Conservation (phyloP, 1,140 invertebrate species). For the honey bee (Apis mellifera) region DNA sequence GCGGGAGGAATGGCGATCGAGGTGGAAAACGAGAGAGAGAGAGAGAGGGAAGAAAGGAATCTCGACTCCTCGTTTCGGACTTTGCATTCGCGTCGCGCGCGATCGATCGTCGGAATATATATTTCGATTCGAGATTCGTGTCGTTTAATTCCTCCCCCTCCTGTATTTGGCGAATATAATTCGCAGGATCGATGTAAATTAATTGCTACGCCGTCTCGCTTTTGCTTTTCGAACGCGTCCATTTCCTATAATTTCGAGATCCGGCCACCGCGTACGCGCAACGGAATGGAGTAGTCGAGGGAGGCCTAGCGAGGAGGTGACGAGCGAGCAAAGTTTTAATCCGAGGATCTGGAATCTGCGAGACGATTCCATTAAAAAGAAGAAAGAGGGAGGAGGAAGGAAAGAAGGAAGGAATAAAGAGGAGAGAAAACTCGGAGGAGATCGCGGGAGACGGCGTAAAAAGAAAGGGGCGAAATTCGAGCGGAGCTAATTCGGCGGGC, state of each 20-base stretch:
- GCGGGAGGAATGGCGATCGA: constrained; percentile 23
- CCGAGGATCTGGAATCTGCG: too few relatives aligned
- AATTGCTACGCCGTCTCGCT: constrained; percentile 25
- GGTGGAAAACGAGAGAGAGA: too few relatives aligned
- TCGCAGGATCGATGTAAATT: constrained; percentile 54
- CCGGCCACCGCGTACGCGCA: neutral
- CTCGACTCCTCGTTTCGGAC: too few relatives aligned
- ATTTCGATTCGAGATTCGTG: constrained; percentile 41
- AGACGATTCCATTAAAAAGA: constrained; percentile 42
- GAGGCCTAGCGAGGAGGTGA: too few relatives aligned
- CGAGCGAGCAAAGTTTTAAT: too few relatives aligned
- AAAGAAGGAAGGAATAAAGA: neutral
- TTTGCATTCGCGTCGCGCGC: neutral
- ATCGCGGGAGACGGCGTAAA: constrained; percentile 47
- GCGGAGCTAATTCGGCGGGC: constrained; percentile 47
- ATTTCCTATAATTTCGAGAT: constrained; percentile 28
- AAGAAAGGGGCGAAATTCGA: constrained; percentile 42
- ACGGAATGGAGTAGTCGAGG: too few relatives aligned
- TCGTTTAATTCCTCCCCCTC: constrained; percentile 26
- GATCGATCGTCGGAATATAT: constrained; percentile 55
- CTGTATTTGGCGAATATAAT: constrained; percentile 38
- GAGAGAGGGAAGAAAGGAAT: too few relatives aligned
- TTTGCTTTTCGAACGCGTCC: neutral
- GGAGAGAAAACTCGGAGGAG: neutral
- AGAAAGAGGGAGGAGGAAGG: neutral